Base-by-base conservation (phyloP, 2,113 vertebrate genomes). In the Panurus biarmicus region DNA sequence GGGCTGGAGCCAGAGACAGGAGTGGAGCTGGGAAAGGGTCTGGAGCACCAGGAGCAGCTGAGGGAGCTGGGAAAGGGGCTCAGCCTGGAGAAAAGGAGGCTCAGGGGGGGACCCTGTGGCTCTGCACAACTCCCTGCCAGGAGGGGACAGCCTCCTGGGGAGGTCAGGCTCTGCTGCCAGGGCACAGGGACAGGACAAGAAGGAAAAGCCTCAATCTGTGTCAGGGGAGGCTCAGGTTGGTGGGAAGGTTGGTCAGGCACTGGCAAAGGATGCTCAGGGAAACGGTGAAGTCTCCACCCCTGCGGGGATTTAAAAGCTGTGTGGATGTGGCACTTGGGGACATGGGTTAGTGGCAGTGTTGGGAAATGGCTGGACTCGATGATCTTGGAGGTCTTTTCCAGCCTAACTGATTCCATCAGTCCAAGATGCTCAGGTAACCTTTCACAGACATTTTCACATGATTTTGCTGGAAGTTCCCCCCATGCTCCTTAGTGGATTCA, bases 61-160 rank as follows among this genome's bases (percentile, higher is more conserved):
- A 42, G 7, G 48, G 24, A 54, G 23, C 56, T 48, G 57, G 29
- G 35, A 25, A 22, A 3, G n/a, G 3, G 17, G 16, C 65, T 71
- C 40, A 62, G 29, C 12, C 26, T 80, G 76, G 44, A 65, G 33
- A 6, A 65, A 28, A 65, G 33, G 11, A 50, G 44, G 28, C 15
- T 66, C 67, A 36, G 51, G 14, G 0, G 0, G 31, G 36, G 6
- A 28, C 33, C 36, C 28, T 14, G 0, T 50, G 36, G 10, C 26
- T 64, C 42, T 87, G 48, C 44, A 17, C 24, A 87, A 2, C 16
- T 31, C 65, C 69, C 74, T 71, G 66, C 40, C 29, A 70, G 65
- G 56, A 70, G 47, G 6, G 10, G 10, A 1, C 12, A 61, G 18
- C 21, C 0, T 0, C 5, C 26, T 17, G 22, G 17, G 16, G 0